A percentile compares a stretch with the other conserved stretches of the same genome.
Evolutionary conservation across 2,113 vertebrate species (phyloP).

Genomic region (Typhlomys cinereus): DNA sequence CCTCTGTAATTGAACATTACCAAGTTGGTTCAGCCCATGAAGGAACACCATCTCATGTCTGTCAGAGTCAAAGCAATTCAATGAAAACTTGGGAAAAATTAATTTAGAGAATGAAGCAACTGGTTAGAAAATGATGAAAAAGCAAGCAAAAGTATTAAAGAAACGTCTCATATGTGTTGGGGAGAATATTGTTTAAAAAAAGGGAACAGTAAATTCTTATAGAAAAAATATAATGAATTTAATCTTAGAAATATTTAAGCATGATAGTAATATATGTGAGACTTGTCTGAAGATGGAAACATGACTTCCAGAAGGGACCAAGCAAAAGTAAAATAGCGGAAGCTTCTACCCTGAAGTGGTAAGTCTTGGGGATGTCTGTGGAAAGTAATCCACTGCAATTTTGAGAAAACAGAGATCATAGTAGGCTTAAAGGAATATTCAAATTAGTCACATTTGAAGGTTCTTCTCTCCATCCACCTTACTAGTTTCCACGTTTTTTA

Average conservation of each 20-base stretch:
- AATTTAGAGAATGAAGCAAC: not conserved
- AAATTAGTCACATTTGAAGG: not conserved
- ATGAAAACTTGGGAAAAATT: not conserved
- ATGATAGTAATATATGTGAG: not conserved
- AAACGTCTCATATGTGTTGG: not conserved
- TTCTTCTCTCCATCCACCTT: not conserved
- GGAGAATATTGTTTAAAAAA: not conserved
- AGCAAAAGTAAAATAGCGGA: not conserved
- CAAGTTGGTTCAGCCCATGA: not conserved
- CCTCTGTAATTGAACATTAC: not conserved
- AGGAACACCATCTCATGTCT: not conserved
- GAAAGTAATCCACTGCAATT: not conserved
- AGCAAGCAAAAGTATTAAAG: not conserved
- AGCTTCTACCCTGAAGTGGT: not conserved
- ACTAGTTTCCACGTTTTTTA: constrained; percentile 2
- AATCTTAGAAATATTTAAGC: not conserved
- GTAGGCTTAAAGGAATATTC: not conserved
- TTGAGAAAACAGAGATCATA: not conserved
- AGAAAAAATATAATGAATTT: not conserved
- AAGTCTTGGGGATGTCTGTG: not conserved
- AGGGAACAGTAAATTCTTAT: not conserved
- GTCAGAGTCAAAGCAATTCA: not conserved
- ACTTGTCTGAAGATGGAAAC: not conserved
- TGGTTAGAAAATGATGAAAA: not conserved
- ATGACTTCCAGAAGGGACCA: not conserved